Conservation (phyloP, 2,113 vertebrate species). For the Sminthopsis crassicaudata region DNA sequence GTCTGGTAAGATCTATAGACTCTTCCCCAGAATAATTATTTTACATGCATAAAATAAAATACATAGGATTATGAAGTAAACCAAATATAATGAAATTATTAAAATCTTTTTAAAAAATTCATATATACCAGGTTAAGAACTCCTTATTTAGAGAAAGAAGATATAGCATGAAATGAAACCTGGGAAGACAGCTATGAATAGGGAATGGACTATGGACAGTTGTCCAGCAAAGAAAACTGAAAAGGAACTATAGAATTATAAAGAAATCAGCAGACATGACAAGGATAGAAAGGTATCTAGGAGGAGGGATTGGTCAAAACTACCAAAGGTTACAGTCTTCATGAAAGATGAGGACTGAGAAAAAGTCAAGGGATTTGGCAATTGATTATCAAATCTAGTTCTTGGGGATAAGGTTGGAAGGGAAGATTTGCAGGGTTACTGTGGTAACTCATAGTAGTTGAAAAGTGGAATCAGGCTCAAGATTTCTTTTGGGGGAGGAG, state of each 20-base stretch:
- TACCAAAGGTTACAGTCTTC: not conserved
- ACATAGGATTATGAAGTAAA: not conserved
- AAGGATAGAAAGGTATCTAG: not conserved
- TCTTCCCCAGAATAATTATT: not conserved
- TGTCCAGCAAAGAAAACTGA: not conserved
- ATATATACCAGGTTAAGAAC: not conserved
- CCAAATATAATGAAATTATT: not conserved
- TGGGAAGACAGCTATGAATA: not conserved
- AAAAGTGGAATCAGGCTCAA: not conserved
- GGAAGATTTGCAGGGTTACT: not conserved
- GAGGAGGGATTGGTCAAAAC: not conserved
- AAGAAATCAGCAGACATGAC: not conserved
- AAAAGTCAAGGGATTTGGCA: not conserved
- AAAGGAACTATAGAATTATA: not conserved
- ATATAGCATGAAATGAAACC: not conserved
- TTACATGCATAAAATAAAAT: not conserved
- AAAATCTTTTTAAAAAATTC: not conserved
- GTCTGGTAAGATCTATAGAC: not conserved
- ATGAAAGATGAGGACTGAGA: not conserved
- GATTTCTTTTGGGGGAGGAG: not conserved
- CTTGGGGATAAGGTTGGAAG: not conserved
- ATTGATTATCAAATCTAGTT: not conserved
- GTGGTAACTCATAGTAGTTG: not conserved
- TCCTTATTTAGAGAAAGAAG: not conserved
- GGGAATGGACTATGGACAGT: not conserved